Evolutionary conservation across 2,113 vertebrate species (phyloP), one percentile per base, ranked within the genome.

Genomic region (Cariama cristata): DNA sequence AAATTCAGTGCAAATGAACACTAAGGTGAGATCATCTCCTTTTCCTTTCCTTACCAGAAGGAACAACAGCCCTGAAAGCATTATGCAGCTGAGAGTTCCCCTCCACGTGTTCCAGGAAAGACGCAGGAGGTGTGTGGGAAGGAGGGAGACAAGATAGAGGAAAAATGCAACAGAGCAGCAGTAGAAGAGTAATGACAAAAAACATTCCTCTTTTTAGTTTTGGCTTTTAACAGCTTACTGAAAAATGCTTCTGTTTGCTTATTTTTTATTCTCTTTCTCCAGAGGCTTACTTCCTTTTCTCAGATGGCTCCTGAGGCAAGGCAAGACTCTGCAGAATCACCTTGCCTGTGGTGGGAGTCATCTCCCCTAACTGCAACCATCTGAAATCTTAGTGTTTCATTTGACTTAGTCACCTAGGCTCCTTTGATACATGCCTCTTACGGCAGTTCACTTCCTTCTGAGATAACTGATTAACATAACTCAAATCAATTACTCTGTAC

Each of bases 71-170:
- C 15, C 10, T 76, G 22, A 32, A 73, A 86, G 14, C 9, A 45
- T 42, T 53, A 71, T 20, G 8, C 35, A 73, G 28, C 15, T 14
- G 13, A 76, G 28, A 62, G 66, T 66, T 66, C 12, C 13, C 4
- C 24, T 62, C 26, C 15, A 33, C 1, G 0, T 28, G 27, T 67
- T 32, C 28, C 18, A 35, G 20, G 21, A 80, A 92, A 79, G 38
- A 35, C 15, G 12, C 40, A 55, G 14, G 16, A 75, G 1, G 1
- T 35, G 1, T 21, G 11, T 24, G 11, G 50, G 44, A 69, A 67
- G 16, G 6, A 18, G 1, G 0, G 19, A 2, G 1, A 49, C 3
- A 49, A 42, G 20, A 64, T 2, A 79, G 20, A 47, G 5, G 23
- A 74, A 69, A 13, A 80, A 38, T 0, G 0, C n/a, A 83, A 64